These are phyloP conservation scores for Zaprionus camerounensis DNA, from an alignment of 1,140 invertebrate genomes.

Conservation along the genomic window DNA sequence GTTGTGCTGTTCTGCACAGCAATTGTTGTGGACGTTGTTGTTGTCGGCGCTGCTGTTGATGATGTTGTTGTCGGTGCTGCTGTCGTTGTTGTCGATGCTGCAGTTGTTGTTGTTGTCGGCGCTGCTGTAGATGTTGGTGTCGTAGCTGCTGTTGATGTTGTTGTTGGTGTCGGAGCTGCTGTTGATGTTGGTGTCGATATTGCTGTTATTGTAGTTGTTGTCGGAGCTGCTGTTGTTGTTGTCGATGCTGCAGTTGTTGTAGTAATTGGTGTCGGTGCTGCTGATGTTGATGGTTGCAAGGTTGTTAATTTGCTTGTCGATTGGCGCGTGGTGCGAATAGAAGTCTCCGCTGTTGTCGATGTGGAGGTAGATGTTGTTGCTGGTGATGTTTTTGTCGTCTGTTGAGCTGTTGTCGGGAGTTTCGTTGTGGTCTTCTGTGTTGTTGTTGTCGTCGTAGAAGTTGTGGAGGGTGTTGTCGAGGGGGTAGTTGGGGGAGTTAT, in stretches of 20 bases:
- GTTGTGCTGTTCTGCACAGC: constrained; percentile 22
- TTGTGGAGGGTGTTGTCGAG: background rate
- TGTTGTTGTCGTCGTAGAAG: background rate
- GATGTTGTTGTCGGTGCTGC: background rate
- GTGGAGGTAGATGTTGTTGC: background rate
- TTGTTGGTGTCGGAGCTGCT: too few relatives aligned
- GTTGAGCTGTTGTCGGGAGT: background rate
- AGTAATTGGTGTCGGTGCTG: background rate
- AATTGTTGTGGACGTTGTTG: constrained; percentile 1
- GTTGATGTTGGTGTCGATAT: too few relatives aligned
- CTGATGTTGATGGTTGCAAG: background rate
- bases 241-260: background rate
- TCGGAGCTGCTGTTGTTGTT: too few relatives aligned
- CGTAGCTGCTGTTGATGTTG: constrained; percentile 3
- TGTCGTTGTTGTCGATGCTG: too few relatives aligned
- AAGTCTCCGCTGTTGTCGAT: background rate
- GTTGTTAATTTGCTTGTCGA: constrained; percentile 10
- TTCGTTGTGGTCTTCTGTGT: background rate
- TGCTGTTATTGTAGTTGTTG: too few relatives aligned
- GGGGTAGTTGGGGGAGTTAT: background rate
- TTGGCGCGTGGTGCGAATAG: background rate
- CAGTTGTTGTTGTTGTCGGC: too few relatives aligned
- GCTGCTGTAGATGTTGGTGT: too few relatives aligned
- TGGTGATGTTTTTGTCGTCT: background rate
- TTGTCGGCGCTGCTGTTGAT: background rate